phyloP scores from a whole-genome alignment of 2,797 vertebrate genomes.

The Valencia hispanica region DNA sequence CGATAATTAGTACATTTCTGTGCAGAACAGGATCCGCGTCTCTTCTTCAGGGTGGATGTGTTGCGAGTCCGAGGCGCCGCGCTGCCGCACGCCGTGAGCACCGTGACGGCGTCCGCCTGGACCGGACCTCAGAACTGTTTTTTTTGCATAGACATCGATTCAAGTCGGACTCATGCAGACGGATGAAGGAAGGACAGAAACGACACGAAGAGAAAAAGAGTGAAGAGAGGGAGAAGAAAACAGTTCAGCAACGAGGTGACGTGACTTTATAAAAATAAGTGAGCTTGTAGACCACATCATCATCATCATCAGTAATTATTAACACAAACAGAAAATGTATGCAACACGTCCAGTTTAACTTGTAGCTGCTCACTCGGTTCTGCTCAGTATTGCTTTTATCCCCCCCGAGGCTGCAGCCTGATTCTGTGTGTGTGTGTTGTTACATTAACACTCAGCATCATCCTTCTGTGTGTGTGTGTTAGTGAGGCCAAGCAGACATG shows the following conservation, averaged over 20 bases:
- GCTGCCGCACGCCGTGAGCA: neutral
- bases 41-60: neutral
- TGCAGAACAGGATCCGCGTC: neutral
- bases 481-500: conserved; percentile 73
- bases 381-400: conserved; percentile 74
- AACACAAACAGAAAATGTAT: conserved; percentile 45
- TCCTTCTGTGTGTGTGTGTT: conserved; percentile 26
- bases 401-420: conserved; percentile 48
- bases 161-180: conserved; percentile 81
- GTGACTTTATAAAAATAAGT: conserved; percentile 82
- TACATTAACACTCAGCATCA: neutral
- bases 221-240: neutral
- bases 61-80: neutral
- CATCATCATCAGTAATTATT: conserved; percentile 34
- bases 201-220: neutral
- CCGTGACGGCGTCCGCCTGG: conserved; percentile 2
- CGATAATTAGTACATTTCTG: too few species aligned
- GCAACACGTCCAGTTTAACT: conserved; percentile 45
- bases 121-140: conserved; percentile 61
- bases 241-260: conserved; percentile 54
- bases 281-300: conserved; percentile 53
- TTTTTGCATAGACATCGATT: conserved; percentile 83
- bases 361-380: conserved; percentile 52
- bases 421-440: neutral
- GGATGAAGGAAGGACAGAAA: conserved; percentile 25